Evolutionary conservation across 2,113 vertebrate species (phyloP).

Genomic region (Condylura cristata): DNA sequence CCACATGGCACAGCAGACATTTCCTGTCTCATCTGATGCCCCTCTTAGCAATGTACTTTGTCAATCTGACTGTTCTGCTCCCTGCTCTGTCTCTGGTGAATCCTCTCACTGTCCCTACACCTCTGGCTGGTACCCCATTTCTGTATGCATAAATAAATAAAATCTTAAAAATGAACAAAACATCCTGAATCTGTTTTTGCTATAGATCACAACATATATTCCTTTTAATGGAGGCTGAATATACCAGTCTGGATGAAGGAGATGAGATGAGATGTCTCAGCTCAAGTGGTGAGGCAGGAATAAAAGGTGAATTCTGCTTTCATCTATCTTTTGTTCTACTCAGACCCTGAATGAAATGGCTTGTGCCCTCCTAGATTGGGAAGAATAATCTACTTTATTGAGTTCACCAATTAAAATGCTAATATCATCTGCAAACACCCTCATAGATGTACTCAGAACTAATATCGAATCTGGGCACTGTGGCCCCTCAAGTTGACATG

Average conservation of each 20-base stretch:
- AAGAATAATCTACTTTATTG: not conserved
- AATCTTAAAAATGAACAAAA: not conserved
- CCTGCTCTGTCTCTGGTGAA: too few relatives aligned
- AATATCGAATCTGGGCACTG: not conserved
- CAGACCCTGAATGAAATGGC: not conserved
- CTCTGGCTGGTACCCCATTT: too few relatives aligned
- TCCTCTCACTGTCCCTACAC: too few relatives aligned
- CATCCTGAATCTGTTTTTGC: not conserved
- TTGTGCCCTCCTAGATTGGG: not conserved
- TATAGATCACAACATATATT: not conserved
- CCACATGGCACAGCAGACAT: too few relatives aligned
- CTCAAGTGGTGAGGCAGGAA: not conserved
- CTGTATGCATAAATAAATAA: too few relatives aligned
- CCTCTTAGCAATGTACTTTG: too few relatives aligned
- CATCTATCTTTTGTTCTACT: not conserved
- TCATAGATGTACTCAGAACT: not conserved
- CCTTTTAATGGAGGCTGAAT: conserved; percentile 13
- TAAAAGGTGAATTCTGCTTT: not conserved
- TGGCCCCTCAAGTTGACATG: not conserved
- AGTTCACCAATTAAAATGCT: not conserved
- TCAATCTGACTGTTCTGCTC: too few relatives aligned
- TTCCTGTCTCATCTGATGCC: too few relatives aligned
- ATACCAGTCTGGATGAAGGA: not conserved
- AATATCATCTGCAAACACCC: not conserved
- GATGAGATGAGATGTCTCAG: not conserved